Evolutionary conservation across 2,888 invertebrate genomes (phyloP).

Genomic region (Ormia ochracea): DNA sequence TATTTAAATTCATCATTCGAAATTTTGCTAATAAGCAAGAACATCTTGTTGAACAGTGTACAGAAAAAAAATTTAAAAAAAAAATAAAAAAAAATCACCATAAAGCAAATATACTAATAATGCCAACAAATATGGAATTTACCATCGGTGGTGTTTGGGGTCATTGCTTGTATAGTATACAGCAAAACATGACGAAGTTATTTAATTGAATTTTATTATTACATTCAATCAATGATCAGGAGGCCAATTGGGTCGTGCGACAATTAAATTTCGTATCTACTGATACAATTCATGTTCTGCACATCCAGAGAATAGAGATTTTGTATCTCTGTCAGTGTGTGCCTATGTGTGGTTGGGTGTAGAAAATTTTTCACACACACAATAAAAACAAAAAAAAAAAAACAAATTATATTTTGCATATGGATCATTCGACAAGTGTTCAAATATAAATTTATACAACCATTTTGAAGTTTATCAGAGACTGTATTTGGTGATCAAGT

Average conservation of each 20-base stretch:
- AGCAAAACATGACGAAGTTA: constrained; percentile 54
- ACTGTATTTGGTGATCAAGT: constrained; percentile 42
- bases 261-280: constrained; percentile 72
- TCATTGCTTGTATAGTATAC: constrained; percentile 47
- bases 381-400: constrained; percentile 16
- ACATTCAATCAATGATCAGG: constrained; percentile 76
- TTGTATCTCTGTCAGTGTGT: neutral
- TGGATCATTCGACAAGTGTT: constrained; percentile 11
- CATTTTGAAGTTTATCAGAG: neutral
- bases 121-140: constrained; percentile 42
- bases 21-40: neutral
- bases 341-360: too few species aligned
- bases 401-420: constrained; percentile 51
- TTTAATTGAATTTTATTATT: constrained; percentile 70
- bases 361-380: neutral
- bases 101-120: neutral
- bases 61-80: neutral
- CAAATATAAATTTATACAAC: neutral
- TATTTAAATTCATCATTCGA: neutral
- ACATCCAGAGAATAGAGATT: neutral
- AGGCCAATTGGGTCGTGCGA: constrained; percentile 77
- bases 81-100: neutral
- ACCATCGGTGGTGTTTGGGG: constrained; percentile 48
- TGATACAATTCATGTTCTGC: constrained; percentile 41
- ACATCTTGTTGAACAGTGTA: constrained; percentile 19